Evolutionary conservation across 1,140 invertebrate species (phyloP).

Genomic region (Adelges cooleyi): DNA sequence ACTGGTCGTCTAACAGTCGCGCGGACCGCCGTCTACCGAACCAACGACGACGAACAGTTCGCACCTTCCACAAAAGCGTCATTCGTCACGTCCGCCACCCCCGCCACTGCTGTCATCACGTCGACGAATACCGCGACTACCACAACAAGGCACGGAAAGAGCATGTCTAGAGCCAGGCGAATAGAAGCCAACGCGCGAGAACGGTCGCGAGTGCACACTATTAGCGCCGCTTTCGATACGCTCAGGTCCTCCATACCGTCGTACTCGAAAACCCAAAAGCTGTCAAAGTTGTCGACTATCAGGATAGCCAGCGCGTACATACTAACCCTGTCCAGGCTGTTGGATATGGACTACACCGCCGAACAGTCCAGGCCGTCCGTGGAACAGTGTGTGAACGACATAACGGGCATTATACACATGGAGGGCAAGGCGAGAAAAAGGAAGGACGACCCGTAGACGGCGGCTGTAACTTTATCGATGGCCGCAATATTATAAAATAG

Average conservation of each 20-base stretch:
- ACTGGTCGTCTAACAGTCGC: no score
- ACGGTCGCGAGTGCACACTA: slow-evolving; percentile 82
- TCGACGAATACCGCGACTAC: slow-evolving; percentile 39
- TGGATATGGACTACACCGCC: slow-evolving; percentile 48
- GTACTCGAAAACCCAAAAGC: slow-evolving; percentile 84
- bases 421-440: slow-evolving; percentile 80
- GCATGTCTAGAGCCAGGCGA: slow-evolving; percentile 80
- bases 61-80: background rate
- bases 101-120: background rate
- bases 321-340: slow-evolving; percentile 60
- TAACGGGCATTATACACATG: slow-evolving; percentile 78
- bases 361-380: slow-evolving; percentile 44
- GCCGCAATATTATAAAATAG: background rate
- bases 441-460: slow-evolving; percentile 57
- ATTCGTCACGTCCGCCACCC: background rate
- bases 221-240: slow-evolving; percentile 87
- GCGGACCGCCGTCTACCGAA: no score
- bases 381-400: slow-evolving; percentile 66
- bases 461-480: background rate
- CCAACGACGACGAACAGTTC: background rate
- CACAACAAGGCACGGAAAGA: slow-evolving; percentile 70
- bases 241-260: slow-evolving; percentile 70
- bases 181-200: slow-evolving; percentile 90
- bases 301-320: slow-evolving; percentile 86
- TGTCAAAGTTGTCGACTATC: slow-evolving; percentile 81